Base-by-base conservation (phyloP, 1,140 invertebrate species). In the Melipona quadrifasciata region DNA sequence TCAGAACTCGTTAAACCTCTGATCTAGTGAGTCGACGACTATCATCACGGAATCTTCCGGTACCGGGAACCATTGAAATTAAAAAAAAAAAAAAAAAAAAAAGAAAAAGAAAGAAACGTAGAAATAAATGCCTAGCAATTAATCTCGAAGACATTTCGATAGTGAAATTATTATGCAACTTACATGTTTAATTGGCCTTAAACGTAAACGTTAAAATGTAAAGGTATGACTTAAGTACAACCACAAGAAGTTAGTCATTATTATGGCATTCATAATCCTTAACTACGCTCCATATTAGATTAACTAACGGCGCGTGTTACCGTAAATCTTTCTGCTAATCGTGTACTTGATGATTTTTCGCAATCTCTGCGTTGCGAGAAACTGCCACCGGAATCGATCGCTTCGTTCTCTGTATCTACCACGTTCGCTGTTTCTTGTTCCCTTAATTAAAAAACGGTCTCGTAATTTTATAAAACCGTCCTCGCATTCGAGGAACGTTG, bases 161-260 rank as follows among this genome's bases (percentile, higher is more conserved):
- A 92, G 90, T 91, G 81, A 85, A 89, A 87, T 89, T 31, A 84
- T 88, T 81, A 90, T 91, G 80, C 86, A 91, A 92, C 91, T 90
- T 93, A 93, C 57, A 27, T 81, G 86, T 75, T 90, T 93, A 92
- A 80, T 83, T 83, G 88, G 53, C 64, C 84, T 91, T 93, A 87
- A 92, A 86, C 53, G 82, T 84, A 81, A 82, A 87, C 89, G 86
- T 89, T 93, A 93, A 91, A 92, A 85, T 92, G 92, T 91, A 92
- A 93, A 92, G 89, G 82, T 94, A 95, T 95, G 94, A 95, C 94
- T 95, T 94, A 95, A 94, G 93, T 95, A 94, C 93, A 94, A 95
- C 94, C 94, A 94, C 92, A 93, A 93, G 90, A 94, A 92, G 91
- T 94, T 94, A 93, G 93, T 95, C 93, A 94, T 94, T 93, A 93